Evolutionary conservation across 2,888 invertebrate species (phyloP).

Genomic region (Ashinkailepas kermadecensis): DNA sequence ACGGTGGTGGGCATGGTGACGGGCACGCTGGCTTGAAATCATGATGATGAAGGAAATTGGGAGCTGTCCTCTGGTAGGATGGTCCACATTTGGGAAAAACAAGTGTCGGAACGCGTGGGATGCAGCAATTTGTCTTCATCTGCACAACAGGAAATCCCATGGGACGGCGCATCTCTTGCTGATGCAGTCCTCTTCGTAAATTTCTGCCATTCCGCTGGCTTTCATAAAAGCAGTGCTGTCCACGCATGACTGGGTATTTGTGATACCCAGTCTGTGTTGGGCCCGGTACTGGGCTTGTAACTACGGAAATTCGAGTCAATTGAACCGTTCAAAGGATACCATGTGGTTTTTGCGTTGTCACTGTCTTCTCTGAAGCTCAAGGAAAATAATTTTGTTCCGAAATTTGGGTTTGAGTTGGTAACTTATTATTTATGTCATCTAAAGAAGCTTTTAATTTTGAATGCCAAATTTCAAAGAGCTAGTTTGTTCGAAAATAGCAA

Average conservation of each 20-base stretch:
- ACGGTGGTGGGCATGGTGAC: neutral
- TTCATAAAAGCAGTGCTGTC: neutral
- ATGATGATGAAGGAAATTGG: neutral
- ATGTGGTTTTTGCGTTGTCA: too few relatives aligned
- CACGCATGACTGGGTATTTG: neutral
- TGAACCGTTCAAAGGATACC: too few relatives aligned
- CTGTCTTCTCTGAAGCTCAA: too few relatives aligned
- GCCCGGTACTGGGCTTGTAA: too few relatives aligned
- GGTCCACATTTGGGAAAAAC: neutral
- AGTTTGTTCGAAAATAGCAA: too few relatives aligned
- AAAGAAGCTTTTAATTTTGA: too few relatives aligned
- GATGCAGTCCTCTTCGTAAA: neutral
- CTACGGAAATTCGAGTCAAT: too few relatives aligned
- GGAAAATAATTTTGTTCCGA: too few relatives aligned
- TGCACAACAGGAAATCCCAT: constrained; percentile 4
- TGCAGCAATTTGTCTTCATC: neutral
- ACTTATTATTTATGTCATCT: too few relatives aligned
- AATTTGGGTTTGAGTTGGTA: too few relatives aligned
- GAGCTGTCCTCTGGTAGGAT: neutral
- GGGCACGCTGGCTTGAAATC: constrained; percentile 6
- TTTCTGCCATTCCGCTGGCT: neutral
- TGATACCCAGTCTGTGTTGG: too few relatives aligned
- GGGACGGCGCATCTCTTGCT: neutral
- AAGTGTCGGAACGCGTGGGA: neutral
- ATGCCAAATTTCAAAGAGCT: too few relatives aligned